phyloP scores from a whole-genome alignment of 2,113 vertebrate genomes.

The Lethenteron reissneri region DNA sequence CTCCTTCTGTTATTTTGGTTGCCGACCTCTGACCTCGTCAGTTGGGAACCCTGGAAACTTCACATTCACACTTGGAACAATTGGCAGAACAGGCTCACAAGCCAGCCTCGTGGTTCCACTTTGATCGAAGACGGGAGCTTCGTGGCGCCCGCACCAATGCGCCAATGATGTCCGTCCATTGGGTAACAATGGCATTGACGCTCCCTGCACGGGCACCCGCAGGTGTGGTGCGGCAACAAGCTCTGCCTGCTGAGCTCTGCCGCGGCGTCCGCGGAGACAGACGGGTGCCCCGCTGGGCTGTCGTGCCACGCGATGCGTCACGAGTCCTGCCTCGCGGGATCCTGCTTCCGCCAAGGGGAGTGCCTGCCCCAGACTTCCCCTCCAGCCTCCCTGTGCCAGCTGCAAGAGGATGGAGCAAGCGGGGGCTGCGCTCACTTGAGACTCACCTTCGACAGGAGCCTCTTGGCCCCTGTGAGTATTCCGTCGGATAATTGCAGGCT shows the following conservation, averaged over 20 bases:
- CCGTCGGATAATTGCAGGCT: too few species aligned
- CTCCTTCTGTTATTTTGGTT: too few species aligned
- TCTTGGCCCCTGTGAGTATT: too few species aligned
- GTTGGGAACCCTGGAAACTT: too few species aligned
- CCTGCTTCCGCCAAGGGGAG: slow-evolving; percentile 52
- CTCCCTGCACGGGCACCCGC: not conserved
- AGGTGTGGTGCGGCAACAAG: slow-evolving; percentile 63
- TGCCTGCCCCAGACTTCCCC: slow-evolving; percentile 33
- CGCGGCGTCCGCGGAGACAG: slow-evolving; percentile 13
- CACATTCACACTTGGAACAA: not conserved
- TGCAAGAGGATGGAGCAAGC: slow-evolving; percentile 30
- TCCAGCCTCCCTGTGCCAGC: slow-evolving; percentile 23
- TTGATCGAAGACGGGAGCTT: not conserved
- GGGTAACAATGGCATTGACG: not conserved
- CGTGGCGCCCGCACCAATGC: not conserved
- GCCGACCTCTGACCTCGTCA: too few species aligned
- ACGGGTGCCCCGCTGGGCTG: slow-evolving; percentile 35
- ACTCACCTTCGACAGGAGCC: too few species aligned
- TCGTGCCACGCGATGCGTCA: slow-evolving; percentile 8
- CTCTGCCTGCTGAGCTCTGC: slow-evolving; percentile 37
- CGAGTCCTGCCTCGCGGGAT: slow-evolving; percentile 49
- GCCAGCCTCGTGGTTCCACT: not conserved
- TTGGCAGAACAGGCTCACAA: not conserved
- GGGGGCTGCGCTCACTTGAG: not conserved
- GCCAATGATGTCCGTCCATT: not conserved